Evolutionary conservation across 2,113 vertebrate genomes (phyloP).

Genomic region (Oryzias celebensis): DNA sequence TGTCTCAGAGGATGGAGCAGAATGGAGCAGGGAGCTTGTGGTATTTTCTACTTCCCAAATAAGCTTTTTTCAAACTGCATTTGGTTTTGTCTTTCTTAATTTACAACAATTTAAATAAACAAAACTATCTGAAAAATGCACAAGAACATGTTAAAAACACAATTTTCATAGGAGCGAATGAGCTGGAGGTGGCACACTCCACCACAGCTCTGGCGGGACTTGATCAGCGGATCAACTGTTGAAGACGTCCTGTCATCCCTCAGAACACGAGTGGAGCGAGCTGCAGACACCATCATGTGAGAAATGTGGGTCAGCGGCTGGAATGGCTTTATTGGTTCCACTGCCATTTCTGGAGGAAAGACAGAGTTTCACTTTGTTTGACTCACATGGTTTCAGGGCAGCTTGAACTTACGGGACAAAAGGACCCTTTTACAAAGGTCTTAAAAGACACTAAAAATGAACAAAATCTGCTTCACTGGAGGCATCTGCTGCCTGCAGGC

Average conservation of each 20-base stretch:
- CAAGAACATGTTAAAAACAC: too few relatives aligned
- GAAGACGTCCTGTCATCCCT: slow-evolving; percentile 7
- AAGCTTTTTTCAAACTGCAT: too few relatives aligned
- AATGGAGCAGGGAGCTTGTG: too few relatives aligned
- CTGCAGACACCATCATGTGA: slow-evolving; percentile 22
- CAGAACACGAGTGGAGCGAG: not conserved
- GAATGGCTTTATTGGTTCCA: slow-evolving; percentile 46
- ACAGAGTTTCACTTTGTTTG: slow-evolving; percentile 67
- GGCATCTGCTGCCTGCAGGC: slow-evolving; percentile 27
- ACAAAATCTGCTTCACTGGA: slow-evolving; percentile 27
- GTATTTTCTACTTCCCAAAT: too few relatives aligned
- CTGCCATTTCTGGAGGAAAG: slow-evolving; percentile 32
- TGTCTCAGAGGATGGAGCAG: too few relatives aligned
- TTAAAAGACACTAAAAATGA: slow-evolving; percentile 33
- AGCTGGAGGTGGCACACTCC: too few relatives aligned
- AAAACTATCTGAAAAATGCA: too few relatives aligned
- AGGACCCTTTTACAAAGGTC: slow-evolving; percentile 31
- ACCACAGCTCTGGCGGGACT: not conserved
- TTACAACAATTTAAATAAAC: too few relatives aligned
- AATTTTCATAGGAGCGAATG: too few relatives aligned
- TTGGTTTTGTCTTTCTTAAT: too few relatives aligned
- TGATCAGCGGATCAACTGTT: not conserved
- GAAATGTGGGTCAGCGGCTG: slow-evolving; percentile 41
- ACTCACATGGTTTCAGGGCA: slow-evolving; percentile 56
- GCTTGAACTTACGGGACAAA: slow-evolving; percentile 44